Evolutionary conservation across 2,888 invertebrate genomes (phyloP), one percentile per base, ranked within the genome.

Genomic region (Ormyrus labotus): DNA sequence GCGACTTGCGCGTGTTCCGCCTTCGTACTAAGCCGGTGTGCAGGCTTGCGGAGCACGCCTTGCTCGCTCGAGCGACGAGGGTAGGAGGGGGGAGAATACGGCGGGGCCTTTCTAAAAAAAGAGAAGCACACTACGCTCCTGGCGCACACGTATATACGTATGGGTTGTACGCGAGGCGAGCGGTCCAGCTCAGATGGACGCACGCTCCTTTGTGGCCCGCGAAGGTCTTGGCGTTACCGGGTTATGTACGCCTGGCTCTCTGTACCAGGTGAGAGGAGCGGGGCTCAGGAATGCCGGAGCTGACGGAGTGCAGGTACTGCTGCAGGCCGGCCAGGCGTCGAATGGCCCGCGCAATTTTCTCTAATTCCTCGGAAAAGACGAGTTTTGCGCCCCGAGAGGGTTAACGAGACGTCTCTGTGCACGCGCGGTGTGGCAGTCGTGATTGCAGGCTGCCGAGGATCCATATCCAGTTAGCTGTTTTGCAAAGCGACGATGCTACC

Each of bases 21-120:
- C n/a, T 74, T 53, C 10, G 10, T n/a, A 53, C 50, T 51, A 45
- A 51, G n/a, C 11, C 10, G 57, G 50, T 0, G 19, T 68, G 11
- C 48, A 34, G n/a, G 19, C 11, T 34, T 34, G 50, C 19, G 8
- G 0, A 57, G 10, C n/a, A 51, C 5, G 11, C n/a, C 19, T 34
- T 6, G 13, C 5, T 13, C 34, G 55, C 55, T 48, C 34, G 13
- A 34, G 34, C 50, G 7, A 19, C 34, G 6, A 63, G 55, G 57
- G 55, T 64, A 61, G 61, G 61, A 47, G 67, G 34, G 6, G 57
- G 34, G 55, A 57, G 55, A 58, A 61, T 53, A 61, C 45, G 34
- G 34, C 34, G 67, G 58, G 65, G 69, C 77, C 73, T 81, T 78
- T 81, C 74, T 81, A 78, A 81, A 81, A 78, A 73, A 77, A 63